These are phyloP conservation scores for Vanacampus margaritifer DNA, from an alignment of 2,113 vertebrate species.

Conservation along the genomic window DNA sequence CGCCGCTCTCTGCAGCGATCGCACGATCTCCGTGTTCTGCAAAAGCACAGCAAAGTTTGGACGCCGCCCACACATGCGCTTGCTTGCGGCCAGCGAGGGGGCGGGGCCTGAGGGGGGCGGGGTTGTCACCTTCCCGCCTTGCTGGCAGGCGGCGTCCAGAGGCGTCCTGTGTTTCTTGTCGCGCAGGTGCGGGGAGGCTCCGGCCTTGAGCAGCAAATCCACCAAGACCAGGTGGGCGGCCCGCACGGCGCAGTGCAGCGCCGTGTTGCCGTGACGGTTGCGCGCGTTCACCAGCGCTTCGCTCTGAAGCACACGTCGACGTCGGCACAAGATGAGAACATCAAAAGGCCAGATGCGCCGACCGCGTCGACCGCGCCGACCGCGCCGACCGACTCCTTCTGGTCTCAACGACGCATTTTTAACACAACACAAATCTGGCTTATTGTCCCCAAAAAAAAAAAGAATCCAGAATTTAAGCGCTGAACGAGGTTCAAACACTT, in stretches of 20 bases:
- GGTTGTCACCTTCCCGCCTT: conserved; percentile 68
- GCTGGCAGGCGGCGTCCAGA: conserved; percentile 80
- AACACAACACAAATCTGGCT: no score
- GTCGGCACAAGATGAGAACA: no score
- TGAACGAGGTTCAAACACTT: no score
- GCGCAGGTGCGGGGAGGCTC: conserved; percentile 71
- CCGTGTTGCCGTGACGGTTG: conserved; percentile 84
- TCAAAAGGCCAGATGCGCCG: no score
- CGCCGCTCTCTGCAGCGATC: conserved; percentile 79
- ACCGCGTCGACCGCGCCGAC: no score
- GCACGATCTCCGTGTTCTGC: conserved; percentile 85
- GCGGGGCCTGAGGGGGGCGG: no score
- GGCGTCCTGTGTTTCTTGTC: conserved; percentile 81
- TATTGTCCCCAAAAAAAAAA: no score
- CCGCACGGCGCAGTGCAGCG: conserved; percentile 83
- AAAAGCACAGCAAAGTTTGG: background rate
- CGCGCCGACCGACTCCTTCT: no score
- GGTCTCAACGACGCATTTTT: no score
- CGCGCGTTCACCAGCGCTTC: conserved; percentile 78
- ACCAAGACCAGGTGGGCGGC: conserved; percentile 75
- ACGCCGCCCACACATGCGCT: background rate
- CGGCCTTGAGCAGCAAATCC: conserved; percentile 78
- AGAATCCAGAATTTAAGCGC: no score
- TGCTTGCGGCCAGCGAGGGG: no score
- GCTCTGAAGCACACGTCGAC: conserved; percentile 61